Evolutionary conservation across 1,140 invertebrate species (phyloP).

Genomic region (Chymomyza costata): DNA sequence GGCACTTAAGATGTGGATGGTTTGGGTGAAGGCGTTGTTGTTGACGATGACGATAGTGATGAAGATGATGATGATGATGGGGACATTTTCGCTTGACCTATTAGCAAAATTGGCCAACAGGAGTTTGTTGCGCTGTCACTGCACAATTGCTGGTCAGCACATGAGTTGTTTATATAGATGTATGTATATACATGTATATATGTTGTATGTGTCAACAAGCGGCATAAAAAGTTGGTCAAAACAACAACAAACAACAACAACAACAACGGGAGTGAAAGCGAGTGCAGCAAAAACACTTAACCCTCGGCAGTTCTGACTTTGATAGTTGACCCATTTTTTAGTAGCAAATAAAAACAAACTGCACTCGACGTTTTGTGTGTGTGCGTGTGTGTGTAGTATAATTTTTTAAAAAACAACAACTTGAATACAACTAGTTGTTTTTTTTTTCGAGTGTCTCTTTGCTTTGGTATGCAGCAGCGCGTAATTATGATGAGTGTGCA

Average conservation of each 20-base stretch:
- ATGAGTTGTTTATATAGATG: constrained; percentile 7
- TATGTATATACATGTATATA: not conserved
- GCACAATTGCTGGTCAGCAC: not conserved
- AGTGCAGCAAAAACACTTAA: constrained; percentile 46
- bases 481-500: constrained; percentile 67
- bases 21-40: not conserved
- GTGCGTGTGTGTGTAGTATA: constrained; percentile 48
- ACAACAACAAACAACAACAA: no score
- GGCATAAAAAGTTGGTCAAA: constrained; percentile 8
- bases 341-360: constrained; percentile 55
- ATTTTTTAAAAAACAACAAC: constrained; percentile 70
- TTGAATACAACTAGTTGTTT: no score
- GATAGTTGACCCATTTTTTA: constrained; percentile 69
- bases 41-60: not conserved
- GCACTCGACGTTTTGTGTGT: constrained; percentile 39
- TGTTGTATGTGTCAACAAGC: constrained; percentile 4
- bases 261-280: constrained; percentile 11
- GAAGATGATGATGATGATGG: constrained; percentile 18
- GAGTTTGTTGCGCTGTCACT: constrained; percentile 47
- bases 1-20: no score
- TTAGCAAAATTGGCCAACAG: constrained; percentile 69
- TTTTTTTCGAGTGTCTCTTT: constrained; percentile 51
- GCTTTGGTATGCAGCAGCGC: constrained; percentile 50
- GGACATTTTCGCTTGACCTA: constrained; percentile 59
- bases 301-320: constrained; percentile 67